phyloP scores from a whole-genome alignment of 1,140 invertebrate species.

The Hermetia illucens region DNA sequence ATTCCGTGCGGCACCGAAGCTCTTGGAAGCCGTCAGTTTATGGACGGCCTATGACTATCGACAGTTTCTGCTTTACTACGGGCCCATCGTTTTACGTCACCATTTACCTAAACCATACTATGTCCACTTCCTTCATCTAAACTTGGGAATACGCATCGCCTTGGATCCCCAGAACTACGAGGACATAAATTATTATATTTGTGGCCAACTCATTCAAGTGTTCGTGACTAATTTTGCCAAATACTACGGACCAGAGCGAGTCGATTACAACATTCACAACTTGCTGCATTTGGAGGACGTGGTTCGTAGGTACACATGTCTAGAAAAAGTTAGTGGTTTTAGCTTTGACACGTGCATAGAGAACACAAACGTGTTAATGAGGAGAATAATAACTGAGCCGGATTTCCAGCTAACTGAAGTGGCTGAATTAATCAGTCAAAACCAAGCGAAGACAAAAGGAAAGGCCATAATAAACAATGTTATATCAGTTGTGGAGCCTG shows the following conservation, averaged over 20 bases:
- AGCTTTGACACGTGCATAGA: no score
- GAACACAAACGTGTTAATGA: no score
- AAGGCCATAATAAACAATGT: no score
- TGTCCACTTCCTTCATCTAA: constrained; percentile 11
- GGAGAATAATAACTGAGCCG: no score
- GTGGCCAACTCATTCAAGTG: constrained; percentile 6
- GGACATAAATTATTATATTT: constrained; percentile 1
- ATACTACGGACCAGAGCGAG: constrained; percentile 10
- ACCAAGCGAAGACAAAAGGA: no score
- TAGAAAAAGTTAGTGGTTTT: constrained; percentile 10
- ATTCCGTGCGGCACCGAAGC: constrained; percentile 10
- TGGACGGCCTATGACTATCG: constrained; percentile 13
- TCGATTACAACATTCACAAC: constrained; percentile 15
- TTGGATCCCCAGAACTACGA: constrained; percentile 2
- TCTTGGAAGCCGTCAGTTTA: constrained; percentile 3
- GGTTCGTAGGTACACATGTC: constrained; percentile 7
- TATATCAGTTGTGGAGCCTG: no score
- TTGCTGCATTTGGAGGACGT: constrained; percentile 12
- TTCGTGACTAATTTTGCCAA: constrained; percentile 12
- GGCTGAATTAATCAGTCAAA: no score
- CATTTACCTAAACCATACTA: constrained; percentile 6
- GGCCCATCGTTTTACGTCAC: constrained; percentile 9
- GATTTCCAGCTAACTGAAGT: no score
- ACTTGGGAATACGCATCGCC: constrained; percentile 10
- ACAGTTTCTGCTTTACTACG: constrained; percentile 13